Evolutionary conservation across 35 echinoderm and acorn worm genomes (phyloP), one percentile per base, ranked within the genome.

Genomic region (Antedon bifida): DNA sequence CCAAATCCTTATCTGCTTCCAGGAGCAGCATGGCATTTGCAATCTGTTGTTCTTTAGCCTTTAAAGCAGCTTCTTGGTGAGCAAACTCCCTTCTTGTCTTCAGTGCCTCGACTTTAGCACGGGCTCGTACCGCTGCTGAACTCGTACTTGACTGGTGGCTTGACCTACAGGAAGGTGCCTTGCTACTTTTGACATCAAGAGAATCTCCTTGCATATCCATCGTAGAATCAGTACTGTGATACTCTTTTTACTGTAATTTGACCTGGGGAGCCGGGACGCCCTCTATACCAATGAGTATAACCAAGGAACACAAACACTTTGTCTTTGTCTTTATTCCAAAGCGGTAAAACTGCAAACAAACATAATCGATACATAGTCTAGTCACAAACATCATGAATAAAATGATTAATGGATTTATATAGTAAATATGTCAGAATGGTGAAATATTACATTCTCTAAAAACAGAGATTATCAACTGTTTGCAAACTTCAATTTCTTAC

Each of bases 21-120:
- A 87, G 86, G 34, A 87, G n/a, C 8, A 87, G 86, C 45, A 87
- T 44, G 30, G 77, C 56, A 74, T 74, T 79, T 0, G 86, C 86
- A 30, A 87, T 30, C 17, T 87, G 78, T 82, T 35, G 45, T 73
- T 87, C 86, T 81, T 73, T 29, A 12, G 35, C 30, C 16, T 46
- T 28, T 39, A 87, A 34, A 1, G 74, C 45, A 23, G 86, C 77
- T 42, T 83, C 81, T 23, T 83, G 36, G 28, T 34, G 74, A 21
- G 86, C 56, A 36, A 81, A 87, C 31, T 86, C 84, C 28, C 35
- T 81, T 32, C 39, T 81, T 35, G 78, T 30, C 30, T 87, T 80
- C 9, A 80, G 45, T 36, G 86, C 39, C 56, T 74, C 78, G 30
- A 46, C 86, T 42, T 73, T 87, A 0, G 78, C 77, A 76, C 85